Conservation (phyloP, 2,113 vertebrate species). For the Daboia siamensis region DNA sequence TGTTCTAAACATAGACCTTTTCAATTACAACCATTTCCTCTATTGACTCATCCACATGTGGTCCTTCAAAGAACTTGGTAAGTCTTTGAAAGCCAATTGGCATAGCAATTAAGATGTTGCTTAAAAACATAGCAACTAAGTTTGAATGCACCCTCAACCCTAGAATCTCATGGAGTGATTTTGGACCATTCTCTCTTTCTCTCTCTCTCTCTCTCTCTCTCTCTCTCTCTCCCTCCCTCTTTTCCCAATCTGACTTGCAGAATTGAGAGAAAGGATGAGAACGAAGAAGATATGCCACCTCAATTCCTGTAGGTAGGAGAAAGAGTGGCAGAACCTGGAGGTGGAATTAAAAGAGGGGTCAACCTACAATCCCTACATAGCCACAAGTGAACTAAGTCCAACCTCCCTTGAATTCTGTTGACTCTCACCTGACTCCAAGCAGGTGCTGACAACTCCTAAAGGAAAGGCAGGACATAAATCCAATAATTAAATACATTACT, state of each 20-base stretch:
- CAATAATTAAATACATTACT: background rate
- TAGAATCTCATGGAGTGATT: background rate
- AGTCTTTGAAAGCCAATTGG: background rate
- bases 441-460: background rate
- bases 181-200: background rate
- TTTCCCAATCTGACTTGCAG: background rate
- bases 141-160: background rate
- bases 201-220: background rate
- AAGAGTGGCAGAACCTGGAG: no score
- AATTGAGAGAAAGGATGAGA: background rate
- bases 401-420: no score
- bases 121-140: background rate
- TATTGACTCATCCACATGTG: background rate
- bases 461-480: background rate
- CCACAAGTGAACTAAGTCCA: no score
- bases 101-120: background rate
- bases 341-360: no score
- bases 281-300: background rate
- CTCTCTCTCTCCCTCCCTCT: no score
- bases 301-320: background rate
- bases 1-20: background rate
- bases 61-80: background rate
- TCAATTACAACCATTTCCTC: background rate
- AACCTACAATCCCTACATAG: no score
- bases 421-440: no score